Conservation (phyloP, 2,797 vertebrate genomes). For the Sebastes diaconus region DNA sequence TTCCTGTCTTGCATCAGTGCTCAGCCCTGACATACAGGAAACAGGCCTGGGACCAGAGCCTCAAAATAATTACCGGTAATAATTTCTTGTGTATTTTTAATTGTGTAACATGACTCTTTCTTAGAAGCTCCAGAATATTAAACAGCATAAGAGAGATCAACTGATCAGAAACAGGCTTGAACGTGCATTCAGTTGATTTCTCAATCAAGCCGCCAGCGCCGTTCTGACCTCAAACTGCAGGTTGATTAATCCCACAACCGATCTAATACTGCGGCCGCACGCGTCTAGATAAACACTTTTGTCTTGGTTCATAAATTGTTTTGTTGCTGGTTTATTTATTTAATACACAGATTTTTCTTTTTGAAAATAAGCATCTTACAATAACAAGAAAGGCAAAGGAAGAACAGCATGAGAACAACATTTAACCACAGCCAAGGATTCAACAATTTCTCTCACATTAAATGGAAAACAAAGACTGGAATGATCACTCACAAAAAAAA, state of each 20-base stretch:
- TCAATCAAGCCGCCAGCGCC: not conserved
- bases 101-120: not conserved
- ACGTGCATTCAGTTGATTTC: not conserved
- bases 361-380: conserved; percentile 67
- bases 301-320: conserved; percentile 63
- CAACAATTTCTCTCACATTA: conserved; percentile 56
- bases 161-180: conserved; percentile 1
- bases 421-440: conserved; percentile 65
- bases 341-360: conserved; percentile 50
- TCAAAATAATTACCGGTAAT: not conserved
- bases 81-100: not conserved
- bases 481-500: conserved; percentile 61
- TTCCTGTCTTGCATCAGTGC: not conserved
- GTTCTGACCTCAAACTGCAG: conserved; percentile 15
- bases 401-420: conserved; percentile 67
- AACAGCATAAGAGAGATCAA: not conserved
- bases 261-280: conserved; percentile 34
- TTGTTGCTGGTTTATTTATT: conserved; percentile 68
- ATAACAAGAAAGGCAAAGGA: conserved; percentile 66
- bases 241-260: not conserved
- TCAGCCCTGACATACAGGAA: not conserved
- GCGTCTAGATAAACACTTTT: conserved; percentile 40
- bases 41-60: not conserved
- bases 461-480: conserved; percentile 58
- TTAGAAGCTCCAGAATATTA: conserved; percentile 2